Conservation (phyloP, 2,888 invertebrate genomes). For the Microplitis manilae region DNA sequence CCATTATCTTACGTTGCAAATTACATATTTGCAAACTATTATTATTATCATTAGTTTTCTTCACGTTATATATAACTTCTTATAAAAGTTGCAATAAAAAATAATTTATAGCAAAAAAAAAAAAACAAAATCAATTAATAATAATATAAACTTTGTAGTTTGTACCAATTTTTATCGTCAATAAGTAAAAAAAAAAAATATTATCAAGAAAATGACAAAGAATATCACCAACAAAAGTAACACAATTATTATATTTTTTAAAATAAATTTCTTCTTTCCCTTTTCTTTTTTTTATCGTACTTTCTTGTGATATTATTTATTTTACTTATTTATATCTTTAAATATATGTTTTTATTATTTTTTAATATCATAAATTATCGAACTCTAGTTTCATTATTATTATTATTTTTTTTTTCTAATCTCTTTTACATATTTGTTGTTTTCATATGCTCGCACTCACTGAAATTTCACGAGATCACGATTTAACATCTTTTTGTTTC, state of each 20-base stretch:
- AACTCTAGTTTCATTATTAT: slow-evolving; percentile 2
- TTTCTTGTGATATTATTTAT: background rate
- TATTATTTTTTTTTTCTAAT: background rate
- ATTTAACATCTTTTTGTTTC: background rate
- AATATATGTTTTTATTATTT: background rate
- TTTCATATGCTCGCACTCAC: background rate
- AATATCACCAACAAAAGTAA: background rate
- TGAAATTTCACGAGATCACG: background rate
- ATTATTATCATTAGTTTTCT: slow-evolving; percentile 6
- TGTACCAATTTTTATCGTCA: background rate
- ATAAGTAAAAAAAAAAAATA: slow-evolving; percentile 21
- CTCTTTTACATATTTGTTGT: slow-evolving; percentile 16
- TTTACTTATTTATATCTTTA: background rate
- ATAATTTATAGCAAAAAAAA: background rate
- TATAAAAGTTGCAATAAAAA: background rate
- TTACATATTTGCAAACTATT: background rate
- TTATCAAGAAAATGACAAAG: slow-evolving; percentile 8
- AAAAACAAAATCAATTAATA: background rate
- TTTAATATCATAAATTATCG: slow-evolving; percentile 5
- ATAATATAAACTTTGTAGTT: slow-evolving; percentile 2
- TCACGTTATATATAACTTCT: background rate
- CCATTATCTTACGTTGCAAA: background rate
- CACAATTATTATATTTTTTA: background rate
- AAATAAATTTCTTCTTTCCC: background rate
- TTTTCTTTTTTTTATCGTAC: background rate